Evolutionary conservation across 2,113 vertebrate genomes (phyloP), one percentile per base, ranked within the genome.

Genomic region (Cololabis saira): DNA sequence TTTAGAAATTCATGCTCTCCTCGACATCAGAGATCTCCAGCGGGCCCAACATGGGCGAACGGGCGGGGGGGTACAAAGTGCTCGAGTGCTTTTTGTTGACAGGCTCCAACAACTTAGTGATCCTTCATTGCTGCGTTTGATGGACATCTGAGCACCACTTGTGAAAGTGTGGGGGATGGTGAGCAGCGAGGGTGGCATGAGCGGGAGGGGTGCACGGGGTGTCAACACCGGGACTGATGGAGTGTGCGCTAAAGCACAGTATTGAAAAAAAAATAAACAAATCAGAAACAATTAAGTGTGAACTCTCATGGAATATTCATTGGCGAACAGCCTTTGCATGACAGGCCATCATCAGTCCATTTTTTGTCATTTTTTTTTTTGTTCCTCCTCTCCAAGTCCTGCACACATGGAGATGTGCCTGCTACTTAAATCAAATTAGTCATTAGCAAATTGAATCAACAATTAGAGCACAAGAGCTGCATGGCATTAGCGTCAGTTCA

Each of bases 401-500:
- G 82, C 83, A 78, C 84, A 85, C 87, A 90, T 81, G 86, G 84
- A 88, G 84, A 82, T 83, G 80, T 81, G 90, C 82, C 92, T 92
- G 90, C 89, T 90, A 93, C 91, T 96, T 95, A 95, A 93, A 95
- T 95, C 92, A 95, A 95, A 96, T 94, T 90, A 94, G 89, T 92
- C 93, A 94, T 94, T 92, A 90, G 90, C 92, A 92, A 93, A 94
- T 93, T 92, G 90, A 92, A 93, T 93, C 91, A 93, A 93, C 92
- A 94, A 94, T 92, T 93, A 92, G 92, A 92, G 92, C 93, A 93
- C 94, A 94, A 93, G 86, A 91, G 93, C 90, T 88, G 85, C 90
- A 93, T 94, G 92, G 71, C 89, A 94, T 95, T 95, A 94, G 92
- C 90, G 92, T 95, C 94, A 94, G 82, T 85, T 85, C 74, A 77